These are phyloP conservation scores for Arctia plantaginis DNA, from an alignment of 2,888 invertebrate genomes.

Conservation along the genomic window DNA sequence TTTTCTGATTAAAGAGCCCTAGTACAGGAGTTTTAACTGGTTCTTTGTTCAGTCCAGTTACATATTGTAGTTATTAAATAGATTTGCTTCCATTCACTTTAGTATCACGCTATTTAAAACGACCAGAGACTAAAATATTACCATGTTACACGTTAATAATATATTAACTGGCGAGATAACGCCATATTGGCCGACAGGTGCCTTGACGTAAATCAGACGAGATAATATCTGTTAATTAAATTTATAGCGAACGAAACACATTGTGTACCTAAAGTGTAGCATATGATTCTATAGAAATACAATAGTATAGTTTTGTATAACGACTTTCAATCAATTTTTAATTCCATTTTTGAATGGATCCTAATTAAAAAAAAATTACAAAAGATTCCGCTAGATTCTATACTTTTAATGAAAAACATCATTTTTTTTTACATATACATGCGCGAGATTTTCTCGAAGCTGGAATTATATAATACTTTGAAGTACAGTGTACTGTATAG, in stretches of 20 bases:
- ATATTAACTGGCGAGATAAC: slow-evolving; percentile 13
- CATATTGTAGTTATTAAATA: neutral
- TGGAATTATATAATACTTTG: too few species aligned
- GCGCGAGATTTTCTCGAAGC: too few species aligned
- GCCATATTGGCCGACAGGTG: slow-evolving; percentile 75
- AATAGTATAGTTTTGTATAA: neutral
- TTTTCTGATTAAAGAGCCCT: too few species aligned
- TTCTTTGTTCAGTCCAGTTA: neutral
- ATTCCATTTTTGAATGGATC: neutral
- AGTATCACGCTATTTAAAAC: slow-evolving; percentile 4
- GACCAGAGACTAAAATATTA: slow-evolving; percentile 2
- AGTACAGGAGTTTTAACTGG: neutral
- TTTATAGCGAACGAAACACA: slow-evolving; percentile 59
- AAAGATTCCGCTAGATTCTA: neutral
- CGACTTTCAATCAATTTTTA: neutral
- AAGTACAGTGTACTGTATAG: too few species aligned
- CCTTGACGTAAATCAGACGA: slow-evolving; percentile 51
- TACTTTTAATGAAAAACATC: too few species aligned
- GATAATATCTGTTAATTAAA: slow-evolving; percentile 73
- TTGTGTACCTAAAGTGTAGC: slow-evolving; percentile 31
- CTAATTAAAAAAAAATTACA: neutral
- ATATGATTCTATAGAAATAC: slow-evolving; percentile 2
- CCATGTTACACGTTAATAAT: slow-evolving; percentile 8
- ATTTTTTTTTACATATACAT: too few species aligned
- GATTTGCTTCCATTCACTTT: neutral